Evolutionary conservation across 2,797 vertebrate species (phyloP), one percentile per base, ranked within the genome.

Genomic region (Girardinus metallicus): DNA sequence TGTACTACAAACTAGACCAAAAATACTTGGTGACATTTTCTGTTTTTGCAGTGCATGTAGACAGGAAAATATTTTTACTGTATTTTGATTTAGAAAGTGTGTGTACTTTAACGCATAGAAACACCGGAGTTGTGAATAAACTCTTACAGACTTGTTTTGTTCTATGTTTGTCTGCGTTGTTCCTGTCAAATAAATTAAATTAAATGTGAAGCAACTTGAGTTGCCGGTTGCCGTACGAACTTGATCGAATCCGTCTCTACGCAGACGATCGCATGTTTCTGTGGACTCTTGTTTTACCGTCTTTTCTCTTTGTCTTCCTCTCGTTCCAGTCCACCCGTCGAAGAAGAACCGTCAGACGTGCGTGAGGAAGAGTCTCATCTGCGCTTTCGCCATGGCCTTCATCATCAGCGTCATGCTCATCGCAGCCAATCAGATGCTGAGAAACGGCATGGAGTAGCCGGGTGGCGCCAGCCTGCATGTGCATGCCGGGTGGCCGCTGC

Each of bases 391-490:
- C 92, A 99, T 99, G 98, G 98, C 98, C 86, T 99, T 99, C 95
- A 99, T 99, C 94, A 99, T 99, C 92, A 99, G 98, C 47, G 98
- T 99, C 95, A 99, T 99, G 98, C 95, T 99, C 94, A 99, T 99
- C 16, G 98, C 98, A 0, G 98, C 98, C 95, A 99, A 99, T 94
- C 98, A 99, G 96, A 99, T 99, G 96, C 97, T 99, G 92, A 97
- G 98, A 83, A 99, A 98, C 72, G 98, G 98, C 95, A 99, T 99
- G 98, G 98, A 99, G 94, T 99, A 99, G 95, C 88, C 26, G 93
- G 87, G 70, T 44, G 26, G 7, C 76, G 82, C 87, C 92, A 91
- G 90, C 92, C 92, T 95, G 95, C 94, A 95, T 97, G 97, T 94
- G 96, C 97, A 97, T 97, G 97, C 95, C 95, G 86, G 60, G 93